A percentile compares a stretch with the other conserved stretches of the same genome.
Conservation (phyloP, 1,140 invertebrate species). For the Hylaeus volcanicus region DNA sequence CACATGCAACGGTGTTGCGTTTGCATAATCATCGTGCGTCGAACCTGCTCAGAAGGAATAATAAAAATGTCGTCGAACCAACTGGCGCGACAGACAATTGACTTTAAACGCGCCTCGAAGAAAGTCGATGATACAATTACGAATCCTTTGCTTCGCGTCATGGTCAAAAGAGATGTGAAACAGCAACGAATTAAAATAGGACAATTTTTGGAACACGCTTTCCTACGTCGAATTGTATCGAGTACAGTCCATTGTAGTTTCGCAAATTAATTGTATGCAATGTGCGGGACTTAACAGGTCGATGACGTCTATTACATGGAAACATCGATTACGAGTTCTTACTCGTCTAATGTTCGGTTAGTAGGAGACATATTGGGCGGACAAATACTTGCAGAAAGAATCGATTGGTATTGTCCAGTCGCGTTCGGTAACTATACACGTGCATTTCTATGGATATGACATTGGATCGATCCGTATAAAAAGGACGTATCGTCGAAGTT, state of each 20-base stretch:
- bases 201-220: background rate
- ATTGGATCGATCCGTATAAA: background rate
- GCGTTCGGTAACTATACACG: background rate
- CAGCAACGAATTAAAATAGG: too few species aligned
- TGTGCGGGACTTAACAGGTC: constrained; percentile 26
- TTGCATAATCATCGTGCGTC: constrained; percentile 49
- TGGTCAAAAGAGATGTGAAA: background rate
- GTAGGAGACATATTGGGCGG: background rate
- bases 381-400: constrained; percentile 4
- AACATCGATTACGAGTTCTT: constrained; percentile 11
- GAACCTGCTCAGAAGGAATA: constrained; percentile 34
- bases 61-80: constrained; percentile 52
- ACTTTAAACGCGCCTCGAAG: background rate
- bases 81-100: background rate
- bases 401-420: background rate
- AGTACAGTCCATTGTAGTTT: background rate
- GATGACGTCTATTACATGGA: constrained; percentile 34
- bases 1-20: constrained; percentile 7
- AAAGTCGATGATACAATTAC: background rate
- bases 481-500: background rate
- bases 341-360: constrained; percentile 16
- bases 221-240: background rate
- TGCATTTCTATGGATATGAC: too few species aligned
- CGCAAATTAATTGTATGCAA: constrained; percentile 11
- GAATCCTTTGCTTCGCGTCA: background rate